phyloP scores from a whole-genome alignment of 2,797 vertebrate genomes.

The Onychomys leucogaster region DNA sequence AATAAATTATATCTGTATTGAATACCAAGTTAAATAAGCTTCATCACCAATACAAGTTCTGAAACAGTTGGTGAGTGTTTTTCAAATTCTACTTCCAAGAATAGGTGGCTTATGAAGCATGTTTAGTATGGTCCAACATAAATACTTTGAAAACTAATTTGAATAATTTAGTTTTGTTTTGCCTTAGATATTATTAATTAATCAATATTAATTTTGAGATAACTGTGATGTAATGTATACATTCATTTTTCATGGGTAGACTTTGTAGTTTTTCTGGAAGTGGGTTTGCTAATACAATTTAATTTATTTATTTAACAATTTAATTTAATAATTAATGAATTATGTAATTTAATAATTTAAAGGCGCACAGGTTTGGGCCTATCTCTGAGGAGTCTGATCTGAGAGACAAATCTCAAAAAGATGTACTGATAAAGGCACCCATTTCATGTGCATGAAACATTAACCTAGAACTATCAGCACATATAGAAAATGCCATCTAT shows the following conservation, averaged over 20 bases:
- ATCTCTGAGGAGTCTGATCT: not conserved
- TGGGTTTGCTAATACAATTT: not conserved
- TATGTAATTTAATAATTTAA: not conserved
- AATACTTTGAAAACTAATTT: constrained; percentile 14
- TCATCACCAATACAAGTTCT: not conserved
- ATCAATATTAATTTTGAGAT: not conserved
- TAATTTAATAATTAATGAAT: no score
- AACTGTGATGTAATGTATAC: not conserved
- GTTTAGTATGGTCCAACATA: not conserved
- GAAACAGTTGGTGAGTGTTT: not conserved
- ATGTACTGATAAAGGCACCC: not conserved
- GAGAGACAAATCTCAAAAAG: not conserved
- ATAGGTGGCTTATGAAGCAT: not conserved
- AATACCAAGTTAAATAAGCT: not conserved
- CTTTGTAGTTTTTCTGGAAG: not conserved
- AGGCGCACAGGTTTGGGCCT: not conserved
- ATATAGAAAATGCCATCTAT: not conserved
- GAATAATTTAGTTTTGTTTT: not conserved
- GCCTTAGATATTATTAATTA: not conserved
- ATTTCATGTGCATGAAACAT: not conserved
- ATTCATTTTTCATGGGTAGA: not conserved
- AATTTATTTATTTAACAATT: no score
- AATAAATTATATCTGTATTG: not conserved
- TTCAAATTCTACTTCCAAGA: constrained; percentile 8
- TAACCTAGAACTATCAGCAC: not conserved